A percentile compares a stretch with the other conserved stretches of the same genome.
These are phyloP conservation scores for Cosmorhoe ocellata DNA, from an alignment of 2,888 invertebrate species.

Conservation along the genomic window DNA sequence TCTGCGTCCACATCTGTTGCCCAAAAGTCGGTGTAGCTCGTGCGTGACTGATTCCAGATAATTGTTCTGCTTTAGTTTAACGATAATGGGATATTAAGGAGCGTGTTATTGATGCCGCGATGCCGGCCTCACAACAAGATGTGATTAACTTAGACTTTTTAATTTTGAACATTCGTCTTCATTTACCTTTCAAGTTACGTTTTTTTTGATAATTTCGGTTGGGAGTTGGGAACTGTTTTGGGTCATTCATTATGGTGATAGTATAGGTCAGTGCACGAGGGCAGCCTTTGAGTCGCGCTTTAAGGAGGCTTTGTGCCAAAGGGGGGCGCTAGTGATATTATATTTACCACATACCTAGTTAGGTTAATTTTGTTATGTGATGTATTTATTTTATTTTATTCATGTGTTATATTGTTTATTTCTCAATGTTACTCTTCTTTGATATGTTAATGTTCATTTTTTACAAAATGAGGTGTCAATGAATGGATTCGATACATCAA, in stretches of 20 bases:
- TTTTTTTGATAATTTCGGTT: neutral
- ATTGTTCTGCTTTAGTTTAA: conserved; percentile 40
- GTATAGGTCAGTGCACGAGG: too few relatives aligned
- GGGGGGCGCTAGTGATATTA: too few relatives aligned
- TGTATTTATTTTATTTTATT: too few relatives aligned
- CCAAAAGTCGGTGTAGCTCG: conserved; percentile 34
- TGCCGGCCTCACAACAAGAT: conserved; percentile 31
- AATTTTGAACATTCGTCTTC: conserved; percentile 27
- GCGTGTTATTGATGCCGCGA: conserved; percentile 65
- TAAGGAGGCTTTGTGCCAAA: too few relatives aligned
- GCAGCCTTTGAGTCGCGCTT: too few relatives aligned
- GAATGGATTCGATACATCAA: too few relatives aligned
- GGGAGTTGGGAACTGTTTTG: neutral
- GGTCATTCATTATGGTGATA: neutral
- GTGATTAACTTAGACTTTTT: conserved; percentile 25
- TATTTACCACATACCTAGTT: too few relatives aligned
- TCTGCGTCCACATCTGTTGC: conserved; percentile 12
- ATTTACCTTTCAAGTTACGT: conserved; percentile 10
- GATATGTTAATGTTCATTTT: too few relatives aligned
- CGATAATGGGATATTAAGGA: conserved; percentile 62
- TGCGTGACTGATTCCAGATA: conserved; percentile 64
- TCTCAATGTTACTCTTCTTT: too few relatives aligned
- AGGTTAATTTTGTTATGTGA: too few relatives aligned
- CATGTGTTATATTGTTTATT: too few relatives aligned
- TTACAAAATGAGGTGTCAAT: too few relatives aligned